Evolutionary conservation across 2,113 vertebrate genomes (phyloP).

Genomic region (Varanus salvator): DNA sequence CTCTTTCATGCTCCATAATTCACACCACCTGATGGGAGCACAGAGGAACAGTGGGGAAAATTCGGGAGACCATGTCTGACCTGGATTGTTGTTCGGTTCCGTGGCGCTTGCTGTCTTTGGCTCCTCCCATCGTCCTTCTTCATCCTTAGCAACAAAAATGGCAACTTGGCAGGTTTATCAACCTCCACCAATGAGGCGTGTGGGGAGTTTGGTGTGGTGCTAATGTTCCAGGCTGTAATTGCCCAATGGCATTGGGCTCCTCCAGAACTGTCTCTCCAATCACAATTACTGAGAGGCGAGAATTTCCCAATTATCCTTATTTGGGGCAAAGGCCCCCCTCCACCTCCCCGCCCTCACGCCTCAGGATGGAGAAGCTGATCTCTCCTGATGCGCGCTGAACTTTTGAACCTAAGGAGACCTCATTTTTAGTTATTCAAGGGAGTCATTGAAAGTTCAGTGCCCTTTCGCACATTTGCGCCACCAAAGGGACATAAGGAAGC

Average conservation of each 20-base stretch:
- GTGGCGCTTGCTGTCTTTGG: background rate
- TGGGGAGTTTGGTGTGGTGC: constrained; percentile 27
- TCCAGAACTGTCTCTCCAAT: fast-evolving
- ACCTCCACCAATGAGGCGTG: background rate
- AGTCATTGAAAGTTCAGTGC: constrained; percentile 77
- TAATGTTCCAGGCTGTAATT: background rate
- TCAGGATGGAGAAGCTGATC: constrained; percentile 64
- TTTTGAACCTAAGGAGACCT: constrained; percentile 67
- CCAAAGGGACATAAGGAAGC: constrained; percentile 75
- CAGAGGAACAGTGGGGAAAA: background rate
- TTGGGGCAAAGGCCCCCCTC: background rate
- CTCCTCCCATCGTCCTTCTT: background rate
- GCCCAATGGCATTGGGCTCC: constrained; percentile 14
- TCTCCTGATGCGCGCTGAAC: constrained; percentile 69
- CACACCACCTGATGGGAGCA: fast-evolving
- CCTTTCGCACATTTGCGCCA: constrained; percentile 76
- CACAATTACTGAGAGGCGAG: fast-evolving
- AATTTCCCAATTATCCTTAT: background rate
- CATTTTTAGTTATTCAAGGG: constrained; percentile 62
- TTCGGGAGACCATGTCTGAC: background rate
- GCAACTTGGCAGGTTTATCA: constrained; percentile 12
- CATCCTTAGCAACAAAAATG: constrained; percentile 21
- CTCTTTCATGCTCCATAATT: constrained; percentile 18
- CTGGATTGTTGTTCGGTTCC: background rate
- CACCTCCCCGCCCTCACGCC: background rate